Conservation (phyloP, 2,113 vertebrate species). For the Pterophyllum scalare region DNA sequence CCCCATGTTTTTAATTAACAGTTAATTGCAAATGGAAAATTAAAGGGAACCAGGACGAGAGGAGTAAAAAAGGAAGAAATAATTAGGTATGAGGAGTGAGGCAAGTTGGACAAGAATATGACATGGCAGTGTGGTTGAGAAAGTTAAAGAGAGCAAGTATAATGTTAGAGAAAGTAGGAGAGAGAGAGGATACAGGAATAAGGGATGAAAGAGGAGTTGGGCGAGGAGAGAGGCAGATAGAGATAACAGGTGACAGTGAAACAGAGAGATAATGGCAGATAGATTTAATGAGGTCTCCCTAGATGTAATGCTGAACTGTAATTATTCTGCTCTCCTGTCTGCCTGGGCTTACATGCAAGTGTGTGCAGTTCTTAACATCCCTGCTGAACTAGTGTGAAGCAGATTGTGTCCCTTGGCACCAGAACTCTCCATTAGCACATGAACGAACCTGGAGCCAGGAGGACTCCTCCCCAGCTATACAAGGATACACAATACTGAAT, state of each 20-base stretch:
- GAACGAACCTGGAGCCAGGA: slow-evolving; percentile 39
- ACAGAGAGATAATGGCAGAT: slow-evolving; percentile 61
- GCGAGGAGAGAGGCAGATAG: slow-evolving; percentile 46
- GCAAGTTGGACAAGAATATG: not conserved
- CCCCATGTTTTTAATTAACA: slow-evolving; percentile 50
- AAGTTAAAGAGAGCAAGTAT: slow-evolving; percentile 19
- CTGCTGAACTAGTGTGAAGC: slow-evolving; percentile 31
- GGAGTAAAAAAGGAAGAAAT: slow-evolving; percentile 9
- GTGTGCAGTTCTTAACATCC: slow-evolving; percentile 42
- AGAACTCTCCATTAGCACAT: slow-evolving; percentile 36
- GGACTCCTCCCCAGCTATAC: not conserved
- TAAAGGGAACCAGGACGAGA: not conserved
- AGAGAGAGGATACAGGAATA: not conserved
- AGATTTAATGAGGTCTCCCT: slow-evolving; percentile 72
- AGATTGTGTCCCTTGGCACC: slow-evolving; percentile 45
- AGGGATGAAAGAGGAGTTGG: slow-evolving; percentile 39
- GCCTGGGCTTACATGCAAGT: slow-evolving; percentile 32
- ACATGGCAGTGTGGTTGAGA: not conserved
- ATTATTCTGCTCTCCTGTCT: slow-evolving; percentile 64
- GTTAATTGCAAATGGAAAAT: slow-evolving; percentile 40
- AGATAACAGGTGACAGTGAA: slow-evolving; percentile 61
- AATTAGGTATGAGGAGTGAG: slow-evolving; percentile 25
- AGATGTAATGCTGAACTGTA: slow-evolving; percentile 60
- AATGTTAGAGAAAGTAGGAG: slow-evolving; percentile 7
- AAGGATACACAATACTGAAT: not conserved